phyloP scores from a whole-genome alignment of 2,888 invertebrate genomes.

The Empis livida region DNA sequence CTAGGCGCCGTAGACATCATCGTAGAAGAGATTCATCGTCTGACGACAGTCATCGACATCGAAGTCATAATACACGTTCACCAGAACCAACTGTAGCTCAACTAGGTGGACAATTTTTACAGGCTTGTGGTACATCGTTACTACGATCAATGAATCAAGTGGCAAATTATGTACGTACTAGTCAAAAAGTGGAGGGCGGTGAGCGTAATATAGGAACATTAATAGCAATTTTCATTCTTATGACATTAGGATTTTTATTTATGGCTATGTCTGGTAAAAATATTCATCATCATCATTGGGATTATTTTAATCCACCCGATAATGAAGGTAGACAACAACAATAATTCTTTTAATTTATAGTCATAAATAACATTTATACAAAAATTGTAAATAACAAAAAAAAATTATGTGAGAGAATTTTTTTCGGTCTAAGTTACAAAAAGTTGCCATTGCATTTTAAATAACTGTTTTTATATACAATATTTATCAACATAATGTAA shows the following conservation, averaged over 20 bases:
- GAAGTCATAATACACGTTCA: conserved; percentile 30
- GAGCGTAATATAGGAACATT: conserved; percentile 59
- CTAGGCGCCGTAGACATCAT: conserved; percentile 39
- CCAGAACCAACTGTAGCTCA: conserved; percentile 55
- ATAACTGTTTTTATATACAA: too few relatives aligned
- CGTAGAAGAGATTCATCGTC: conserved; percentile 42
- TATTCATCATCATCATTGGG: conserved; percentile 76
- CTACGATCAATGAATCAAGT: conserved; percentile 54
- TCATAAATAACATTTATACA: too few relatives aligned
- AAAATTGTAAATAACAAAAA: too few relatives aligned
- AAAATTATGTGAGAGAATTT: too few relatives aligned
- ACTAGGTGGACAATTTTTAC: conserved; percentile 54
- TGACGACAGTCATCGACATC: conserved; percentile 38
- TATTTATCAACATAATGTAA: too few relatives aligned
- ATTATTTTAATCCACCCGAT: conserved; percentile 73
- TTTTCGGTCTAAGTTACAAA: too few relatives aligned
- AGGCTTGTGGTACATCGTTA: conserved; percentile 53
- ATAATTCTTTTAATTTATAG: conserved; percentile 14
- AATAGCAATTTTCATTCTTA: conserved; percentile 61
- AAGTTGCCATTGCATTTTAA: too few relatives aligned
- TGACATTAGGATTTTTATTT: conserved; percentile 65
- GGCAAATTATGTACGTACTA: conserved; percentile 42
- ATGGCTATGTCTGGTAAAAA: conserved; percentile 59
- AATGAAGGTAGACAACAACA: conserved; percentile 34
- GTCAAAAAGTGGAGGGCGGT: conserved; percentile 43